Base-by-base conservation (phyloP, 2,113 vertebrate genomes). In the Carlito syrichta region DNA sequence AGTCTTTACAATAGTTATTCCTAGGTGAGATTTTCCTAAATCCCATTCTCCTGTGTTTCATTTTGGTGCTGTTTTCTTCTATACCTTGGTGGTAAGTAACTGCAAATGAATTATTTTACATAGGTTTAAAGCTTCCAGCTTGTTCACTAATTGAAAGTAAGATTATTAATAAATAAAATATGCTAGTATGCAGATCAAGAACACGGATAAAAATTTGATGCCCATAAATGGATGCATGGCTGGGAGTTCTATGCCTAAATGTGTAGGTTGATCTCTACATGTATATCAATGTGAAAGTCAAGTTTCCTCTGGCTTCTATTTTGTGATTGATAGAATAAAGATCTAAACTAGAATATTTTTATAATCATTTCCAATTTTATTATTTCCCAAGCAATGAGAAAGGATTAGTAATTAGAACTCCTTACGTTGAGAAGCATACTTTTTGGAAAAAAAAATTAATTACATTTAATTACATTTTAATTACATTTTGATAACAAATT, bases 191-290 rank as follows among this genome's bases (percentile, higher is more conserved):
- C 77, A n/a, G 32, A 27, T 4, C 0, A 56, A 35, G 38, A 20
- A 35, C 3, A 66, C 13, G 32, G 11, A 23, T 14, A 11, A 54
- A 3, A 30, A 4, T 35, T 20, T 27, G 4, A 5, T 38, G 22
- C 40, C 27, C 7, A 60, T 17, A 10, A 45, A 19, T 25, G 16
- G 35, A 4, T 68, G 13, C 4, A 5, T 45, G 2, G 3, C 7
- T 50, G 7, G 5, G 12, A 17, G 30, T 32, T 4, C 4, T 22
- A n/a, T 71, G 27, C 8, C 1, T 2, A 30, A 16, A 35, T 19
- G 2, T 16, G 1, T 35, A 77, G 56, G 38, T 38, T 56, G 1
- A 2, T 38, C 3, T 48, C 86, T 62, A 45, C 38, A n/a, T n/a
- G 14, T 19, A 22, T 10, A 19, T 17, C 6, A 25, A 23, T 43